Conservation (phyloP, 2,888 invertebrate species). For the Cactoblastis cactorum region DNA sequence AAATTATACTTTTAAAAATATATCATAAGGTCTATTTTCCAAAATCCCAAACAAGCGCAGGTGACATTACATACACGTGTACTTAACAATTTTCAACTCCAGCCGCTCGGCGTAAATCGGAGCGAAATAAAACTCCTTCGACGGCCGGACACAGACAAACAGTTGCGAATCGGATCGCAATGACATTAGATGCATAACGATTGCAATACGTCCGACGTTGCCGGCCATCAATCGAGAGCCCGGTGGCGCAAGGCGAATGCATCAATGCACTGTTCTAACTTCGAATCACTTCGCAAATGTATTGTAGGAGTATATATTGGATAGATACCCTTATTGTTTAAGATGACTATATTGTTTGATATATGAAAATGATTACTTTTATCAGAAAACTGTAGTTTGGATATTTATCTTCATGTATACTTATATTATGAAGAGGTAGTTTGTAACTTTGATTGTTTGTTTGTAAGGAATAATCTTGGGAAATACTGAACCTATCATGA, state of each 20-base stretch:
- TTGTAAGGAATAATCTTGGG: too few species aligned
- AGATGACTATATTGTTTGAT: too few species aligned
- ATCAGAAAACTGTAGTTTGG: too few species aligned
- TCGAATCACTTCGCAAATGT: not conserved
- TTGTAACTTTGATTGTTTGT: too few species aligned
- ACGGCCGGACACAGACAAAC: constrained; percentile 54
- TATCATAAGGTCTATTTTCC: too few species aligned
- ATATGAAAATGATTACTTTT: too few species aligned
- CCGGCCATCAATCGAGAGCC: constrained; percentile 65
- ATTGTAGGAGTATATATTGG: not conserved
- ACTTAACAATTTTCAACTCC: constrained; percentile 6
- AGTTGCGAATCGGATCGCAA: constrained; percentile 56
- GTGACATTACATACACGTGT: not conserved
- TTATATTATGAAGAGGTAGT: too few species aligned
- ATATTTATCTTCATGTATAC: too few species aligned
- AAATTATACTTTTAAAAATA: too few species aligned
- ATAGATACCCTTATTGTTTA: too few species aligned
- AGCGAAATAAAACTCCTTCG: constrained; percentile 54
- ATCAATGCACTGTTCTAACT: constrained; percentile 51
- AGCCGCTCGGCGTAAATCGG: constrained; percentile 15
- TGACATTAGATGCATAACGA: constrained; percentile 75
- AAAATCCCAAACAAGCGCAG: not conserved
- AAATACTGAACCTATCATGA: too few species aligned
- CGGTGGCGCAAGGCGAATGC: constrained; percentile 63
- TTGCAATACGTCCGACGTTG: constrained; percentile 66